Evolutionary conservation across 2,888 invertebrate genomes (phyloP).

Genomic region (Metacarcinus magister): DNA sequence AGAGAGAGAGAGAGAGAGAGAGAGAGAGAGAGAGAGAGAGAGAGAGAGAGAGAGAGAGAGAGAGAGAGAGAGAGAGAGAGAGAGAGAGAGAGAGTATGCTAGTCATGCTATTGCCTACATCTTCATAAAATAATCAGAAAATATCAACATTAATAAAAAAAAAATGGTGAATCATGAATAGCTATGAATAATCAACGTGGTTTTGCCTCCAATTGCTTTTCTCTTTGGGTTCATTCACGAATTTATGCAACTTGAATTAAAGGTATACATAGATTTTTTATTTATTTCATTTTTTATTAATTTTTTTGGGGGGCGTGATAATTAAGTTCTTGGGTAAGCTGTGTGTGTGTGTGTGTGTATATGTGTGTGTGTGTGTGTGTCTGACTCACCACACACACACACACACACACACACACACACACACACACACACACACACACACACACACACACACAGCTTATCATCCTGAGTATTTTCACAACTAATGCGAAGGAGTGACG

Average conservation of each 20-base stretch:
- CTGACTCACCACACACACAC: neutral
- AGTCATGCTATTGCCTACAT: neutral
- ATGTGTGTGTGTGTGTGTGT: neutral
- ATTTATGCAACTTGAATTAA: neutral
- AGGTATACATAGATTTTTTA: neutral
- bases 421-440: no score
- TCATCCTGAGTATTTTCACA: neutral
- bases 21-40: constrained; percentile 26
- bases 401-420: no score
- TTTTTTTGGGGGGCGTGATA: no score
- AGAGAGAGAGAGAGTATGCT: neutral
- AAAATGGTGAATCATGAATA: neutral
- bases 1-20: constrained; percentile 26
- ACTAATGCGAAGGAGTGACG: no score
- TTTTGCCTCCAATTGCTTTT: neutral
- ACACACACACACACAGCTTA: no score
- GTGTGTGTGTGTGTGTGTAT: neutral
- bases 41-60: neutral
- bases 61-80: neutral
- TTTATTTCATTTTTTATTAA: no score
- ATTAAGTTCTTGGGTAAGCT: no score
- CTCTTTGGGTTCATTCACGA: neutral
- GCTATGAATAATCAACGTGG: neutral
- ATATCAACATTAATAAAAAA: neutral
- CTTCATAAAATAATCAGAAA: neutral